A percentile compares a stretch with the other conserved stretches of the same genome.
phyloP scores from a whole-genome alignment of 2,888 invertebrate species.

The Automeris io region DNA sequence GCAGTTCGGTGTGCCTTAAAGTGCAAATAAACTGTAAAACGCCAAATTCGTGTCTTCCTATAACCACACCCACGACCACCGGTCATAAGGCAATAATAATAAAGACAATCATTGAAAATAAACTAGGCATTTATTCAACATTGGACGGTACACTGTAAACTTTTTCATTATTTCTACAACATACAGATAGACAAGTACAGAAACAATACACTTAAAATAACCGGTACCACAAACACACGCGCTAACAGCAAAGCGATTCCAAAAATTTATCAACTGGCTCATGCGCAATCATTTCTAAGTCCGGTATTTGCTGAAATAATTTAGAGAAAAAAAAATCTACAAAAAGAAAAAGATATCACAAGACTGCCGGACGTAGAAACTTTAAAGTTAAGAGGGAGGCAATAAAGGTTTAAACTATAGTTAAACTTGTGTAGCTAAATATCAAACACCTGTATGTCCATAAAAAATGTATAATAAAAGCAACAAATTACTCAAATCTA shows the following conservation, averaged over 20 bases:
- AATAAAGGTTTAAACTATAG: constrained; percentile 14
- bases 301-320: constrained; percentile 51
- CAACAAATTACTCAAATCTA: neutral
- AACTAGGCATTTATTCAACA: constrained; percentile 18
- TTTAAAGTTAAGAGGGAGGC: constrained; percentile 24
- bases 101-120: neutral
- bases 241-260: constrained; percentile 27
- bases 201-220: constrained; percentile 58
- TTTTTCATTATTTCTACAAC: constrained; percentile 44
- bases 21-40: too few relatives aligned
- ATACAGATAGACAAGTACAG: constrained; percentile 49
- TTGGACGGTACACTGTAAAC: constrained; percentile 39
- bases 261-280: constrained; percentile 18
- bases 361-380: constrained; percentile 49
- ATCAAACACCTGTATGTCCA: neutral
- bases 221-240: constrained; percentile 32
- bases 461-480: neutral
- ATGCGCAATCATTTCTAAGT: constrained; percentile 31
- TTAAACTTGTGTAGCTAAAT: neutral
- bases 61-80: too few relatives aligned
- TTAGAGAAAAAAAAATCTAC: constrained; percentile 30
- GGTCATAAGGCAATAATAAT: too few relatives aligned
- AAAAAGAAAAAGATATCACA: constrained; percentile 36
- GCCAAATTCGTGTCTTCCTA: too few relatives aligned
- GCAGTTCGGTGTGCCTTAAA: too few relatives aligned